These are phyloP conservation scores for Eulemur albifrons DNA, from an alignment of 2,797 vertebrate species.

Conservation along the genomic window DNA sequence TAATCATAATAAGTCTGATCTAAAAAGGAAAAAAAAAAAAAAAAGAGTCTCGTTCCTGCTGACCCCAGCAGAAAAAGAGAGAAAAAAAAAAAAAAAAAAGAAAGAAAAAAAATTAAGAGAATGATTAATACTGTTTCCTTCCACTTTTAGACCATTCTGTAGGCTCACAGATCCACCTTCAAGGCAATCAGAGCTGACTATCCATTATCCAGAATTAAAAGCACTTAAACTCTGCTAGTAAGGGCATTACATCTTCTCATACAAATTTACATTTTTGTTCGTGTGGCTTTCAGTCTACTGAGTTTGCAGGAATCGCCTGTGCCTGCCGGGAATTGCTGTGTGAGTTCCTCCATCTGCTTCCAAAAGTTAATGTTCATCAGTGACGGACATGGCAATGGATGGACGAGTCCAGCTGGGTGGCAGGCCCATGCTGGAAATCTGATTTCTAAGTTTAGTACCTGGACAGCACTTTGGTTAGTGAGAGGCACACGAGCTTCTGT, in stretches of 20 bases:
- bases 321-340: background rate
- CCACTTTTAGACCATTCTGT: background rate
- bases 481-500: background rate
- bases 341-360: background rate
- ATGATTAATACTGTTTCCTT: conserved; percentile 37
- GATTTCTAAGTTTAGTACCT: background rate
- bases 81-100: background rate
- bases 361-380: background rate
- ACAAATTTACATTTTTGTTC: conserved; percentile 30
- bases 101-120: conserved; percentile 49
- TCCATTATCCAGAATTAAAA: conserved; percentile 16
- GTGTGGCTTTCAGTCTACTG: background rate
- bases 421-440: background rate
- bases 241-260: background rate
- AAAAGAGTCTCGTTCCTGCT: conserved; percentile 71
- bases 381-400: background rate
- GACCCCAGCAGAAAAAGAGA: conserved; percentile 71
- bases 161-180: background rate
- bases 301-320: background rate
- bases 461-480: background rate
- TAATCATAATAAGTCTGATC: conserved; percentile 83
- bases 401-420: background rate
- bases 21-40: conserved; percentile 67
- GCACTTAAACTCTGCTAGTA: background rate
- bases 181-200: background rate